Percentiles rank a stretch among this genome's conserved stretches.
Conservation (phyloP, 2,888 invertebrate species). For the Drosophila neotestacea region DNA sequence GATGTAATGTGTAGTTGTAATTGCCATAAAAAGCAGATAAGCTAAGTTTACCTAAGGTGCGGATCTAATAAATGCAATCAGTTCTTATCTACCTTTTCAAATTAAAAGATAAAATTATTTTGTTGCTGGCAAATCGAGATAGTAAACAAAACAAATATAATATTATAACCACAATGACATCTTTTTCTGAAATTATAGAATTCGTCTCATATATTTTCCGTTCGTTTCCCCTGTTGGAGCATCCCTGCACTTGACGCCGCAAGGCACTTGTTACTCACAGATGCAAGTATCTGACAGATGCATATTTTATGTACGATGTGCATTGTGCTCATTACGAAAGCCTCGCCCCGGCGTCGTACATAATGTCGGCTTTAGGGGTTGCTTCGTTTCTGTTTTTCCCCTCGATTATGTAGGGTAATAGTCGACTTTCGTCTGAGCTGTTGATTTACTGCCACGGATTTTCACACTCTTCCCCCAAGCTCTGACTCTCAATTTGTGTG, state of each 20-base stretch:
- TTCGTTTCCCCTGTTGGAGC: slow-evolving; percentile 2
- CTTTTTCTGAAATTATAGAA: background rate
- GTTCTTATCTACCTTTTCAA: slow-evolving; percentile 13
- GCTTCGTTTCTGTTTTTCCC: slow-evolving; percentile 35
- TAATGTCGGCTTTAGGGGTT: slow-evolving; percentile 47
- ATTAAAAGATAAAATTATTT: background rate
- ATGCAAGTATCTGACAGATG: slow-evolving; percentile 55
- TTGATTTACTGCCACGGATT: slow-evolving; percentile 53
- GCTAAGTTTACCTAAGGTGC: background rate
- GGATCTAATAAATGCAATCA: slow-evolving; percentile 1
- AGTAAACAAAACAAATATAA: background rate
- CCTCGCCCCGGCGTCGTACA: slow-evolving; percentile 13
- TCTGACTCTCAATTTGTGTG: slow-evolving; percentile 9
- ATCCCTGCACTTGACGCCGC: slow-evolving; percentile 38
- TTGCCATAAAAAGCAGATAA: slow-evolving; percentile 21
- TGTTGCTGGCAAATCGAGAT: background rate
- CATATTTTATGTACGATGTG: slow-evolving; percentile 28
- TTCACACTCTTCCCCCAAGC: slow-evolving; percentile 43
- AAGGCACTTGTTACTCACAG: slow-evolving; percentile 49
- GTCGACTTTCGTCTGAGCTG: slow-evolving; percentile 36
- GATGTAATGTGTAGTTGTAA: slow-evolving; percentile 22
- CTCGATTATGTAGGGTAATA: slow-evolving; percentile 62
- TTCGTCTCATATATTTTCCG: background rate
- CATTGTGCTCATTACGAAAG: slow-evolving; percentile 38
- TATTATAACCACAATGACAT: background rate